A percentile compares a stretch with the other conserved stretches of the same genome.
Conservation (phyloP, 2,113 vertebrate species). For the Gasterosteus nipponicus region DNA sequence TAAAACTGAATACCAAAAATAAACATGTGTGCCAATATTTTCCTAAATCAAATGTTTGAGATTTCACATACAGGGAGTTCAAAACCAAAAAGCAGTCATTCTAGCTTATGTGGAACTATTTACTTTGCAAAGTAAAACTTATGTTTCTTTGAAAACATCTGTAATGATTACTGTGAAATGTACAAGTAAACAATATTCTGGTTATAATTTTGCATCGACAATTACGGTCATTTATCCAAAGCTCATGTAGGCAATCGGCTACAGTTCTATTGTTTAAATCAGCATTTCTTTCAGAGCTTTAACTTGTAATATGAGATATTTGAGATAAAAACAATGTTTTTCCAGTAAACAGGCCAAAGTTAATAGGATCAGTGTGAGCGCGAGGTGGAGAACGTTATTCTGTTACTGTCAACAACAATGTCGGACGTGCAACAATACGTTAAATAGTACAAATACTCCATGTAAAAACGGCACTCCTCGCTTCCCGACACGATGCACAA, state of each 20-base stretch:
- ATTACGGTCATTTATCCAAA: neutral
- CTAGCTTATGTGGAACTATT: neutral
- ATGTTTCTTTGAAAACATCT: neutral
- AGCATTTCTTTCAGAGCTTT: neutral
- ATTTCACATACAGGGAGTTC: neutral
- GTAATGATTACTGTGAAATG: neutral
- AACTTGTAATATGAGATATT: no score
- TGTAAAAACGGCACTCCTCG: neutral
- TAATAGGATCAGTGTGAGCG: neutral
- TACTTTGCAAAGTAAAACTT: neutral
- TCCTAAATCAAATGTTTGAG: neutral
- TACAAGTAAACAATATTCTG: neutral
- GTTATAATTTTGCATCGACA: neutral
- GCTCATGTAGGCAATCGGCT: neutral
- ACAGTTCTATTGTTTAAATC: neutral
- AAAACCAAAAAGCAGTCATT: neutral
- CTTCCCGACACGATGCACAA: neutral
- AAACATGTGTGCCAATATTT: neutral
- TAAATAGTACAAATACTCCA: neutral
- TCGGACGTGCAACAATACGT: neutral
- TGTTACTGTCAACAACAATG: neutral
- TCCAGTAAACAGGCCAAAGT: neutral
- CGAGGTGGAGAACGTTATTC: neutral
- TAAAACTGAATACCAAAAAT: neutral
- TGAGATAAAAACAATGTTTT: neutral